A percentile compares a stretch with the other conserved stretches of the same genome.
Conservation (phyloP, 2,888 invertebrate genomes). For the Lycophotia porphyrea region DNA sequence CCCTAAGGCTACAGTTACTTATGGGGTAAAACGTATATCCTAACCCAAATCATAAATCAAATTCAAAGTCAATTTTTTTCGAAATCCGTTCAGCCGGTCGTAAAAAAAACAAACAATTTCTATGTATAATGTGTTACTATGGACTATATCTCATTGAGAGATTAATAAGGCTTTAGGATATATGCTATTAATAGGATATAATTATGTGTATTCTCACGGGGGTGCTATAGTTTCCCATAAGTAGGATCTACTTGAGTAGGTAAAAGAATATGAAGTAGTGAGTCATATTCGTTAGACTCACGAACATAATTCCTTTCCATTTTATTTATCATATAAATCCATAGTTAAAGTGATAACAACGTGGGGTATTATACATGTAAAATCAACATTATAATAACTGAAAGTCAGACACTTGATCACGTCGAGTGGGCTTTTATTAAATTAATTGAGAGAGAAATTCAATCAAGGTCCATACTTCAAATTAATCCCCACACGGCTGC, state of each 20-base stretch:
- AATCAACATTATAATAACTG: slow-evolving; percentile 53
- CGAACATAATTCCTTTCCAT: background rate
- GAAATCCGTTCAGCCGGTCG: background rate
- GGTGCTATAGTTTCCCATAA: background rate
- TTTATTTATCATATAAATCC: background rate
- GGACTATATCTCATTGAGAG: background rate
- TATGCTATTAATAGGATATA: background rate
- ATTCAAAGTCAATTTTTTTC: too few relatives aligned
- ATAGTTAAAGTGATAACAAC: background rate
- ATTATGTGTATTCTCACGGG: slow-evolving; percentile 5
- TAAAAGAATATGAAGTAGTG: background rate
- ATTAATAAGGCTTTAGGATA: slow-evolving; percentile 1
- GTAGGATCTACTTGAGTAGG: background rate
- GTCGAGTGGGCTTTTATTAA: slow-evolving; percentile 69
- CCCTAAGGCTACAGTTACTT: background rate
- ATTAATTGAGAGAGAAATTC: slow-evolving; percentile 78
- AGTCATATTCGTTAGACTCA: background rate
- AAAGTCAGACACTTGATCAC: slow-evolving; percentile 67
- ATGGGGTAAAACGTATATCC: background rate
- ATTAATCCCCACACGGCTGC: slow-evolving; percentile 72
- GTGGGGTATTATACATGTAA: slow-evolving; percentile 5
- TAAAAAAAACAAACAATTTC: background rate
- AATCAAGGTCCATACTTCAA: slow-evolving; percentile 75
- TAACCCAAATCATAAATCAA: background rate
- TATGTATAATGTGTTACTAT: background rate